Conservation (phyloP, 1,140 invertebrate species). For the Leucophenga varia region DNA sequence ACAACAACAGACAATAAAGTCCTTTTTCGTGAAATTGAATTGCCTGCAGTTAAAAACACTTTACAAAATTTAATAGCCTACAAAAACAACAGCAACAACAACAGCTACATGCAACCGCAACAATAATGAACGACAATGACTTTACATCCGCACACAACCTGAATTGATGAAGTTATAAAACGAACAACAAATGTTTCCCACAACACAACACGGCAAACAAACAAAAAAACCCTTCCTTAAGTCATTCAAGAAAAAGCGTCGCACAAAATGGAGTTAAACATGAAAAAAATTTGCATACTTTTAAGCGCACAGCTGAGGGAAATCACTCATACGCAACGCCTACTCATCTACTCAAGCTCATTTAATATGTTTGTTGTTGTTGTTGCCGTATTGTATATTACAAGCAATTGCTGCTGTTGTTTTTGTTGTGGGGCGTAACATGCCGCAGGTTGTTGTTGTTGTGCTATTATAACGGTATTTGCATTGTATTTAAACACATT, state of each 20-base stretch:
- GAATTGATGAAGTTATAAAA: constrained; percentile 28
- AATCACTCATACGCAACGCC: constrained; percentile 50
- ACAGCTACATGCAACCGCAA: background rate
- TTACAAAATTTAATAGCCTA: constrained; percentile 21
- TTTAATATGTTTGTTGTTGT: constrained; percentile 1
- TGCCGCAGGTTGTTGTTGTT: constrained; percentile 28
- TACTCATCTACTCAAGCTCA: constrained; percentile 1
- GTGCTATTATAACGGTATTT: constrained; percentile 54
- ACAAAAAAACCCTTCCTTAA: too few relatives aligned
- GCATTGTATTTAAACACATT: constrained; percentile 53
- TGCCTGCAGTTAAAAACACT: constrained; percentile 53
- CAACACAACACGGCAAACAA: constrained; percentile 25
- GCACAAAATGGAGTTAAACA: constrained; percentile 6
- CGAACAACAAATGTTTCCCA: constrained; percentile 28
- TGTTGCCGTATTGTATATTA: constrained; percentile 18
- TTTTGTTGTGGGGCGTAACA: constrained; percentile 23
- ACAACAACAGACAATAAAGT: constrained; percentile 12
- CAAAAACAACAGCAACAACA: constrained; percentile 13
- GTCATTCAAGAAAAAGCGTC: too few relatives aligned
- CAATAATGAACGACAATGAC: constrained; percentile 4
- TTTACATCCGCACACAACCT: background rate
- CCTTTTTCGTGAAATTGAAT: constrained; percentile 32
- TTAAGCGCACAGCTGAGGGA: constrained; percentile 37
- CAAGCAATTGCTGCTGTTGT: constrained; percentile 10
- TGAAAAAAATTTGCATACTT: constrained; percentile 47